Base-by-base conservation (phyloP, 1,140 invertebrate species). In the Leptopilina boulardi region DNA sequence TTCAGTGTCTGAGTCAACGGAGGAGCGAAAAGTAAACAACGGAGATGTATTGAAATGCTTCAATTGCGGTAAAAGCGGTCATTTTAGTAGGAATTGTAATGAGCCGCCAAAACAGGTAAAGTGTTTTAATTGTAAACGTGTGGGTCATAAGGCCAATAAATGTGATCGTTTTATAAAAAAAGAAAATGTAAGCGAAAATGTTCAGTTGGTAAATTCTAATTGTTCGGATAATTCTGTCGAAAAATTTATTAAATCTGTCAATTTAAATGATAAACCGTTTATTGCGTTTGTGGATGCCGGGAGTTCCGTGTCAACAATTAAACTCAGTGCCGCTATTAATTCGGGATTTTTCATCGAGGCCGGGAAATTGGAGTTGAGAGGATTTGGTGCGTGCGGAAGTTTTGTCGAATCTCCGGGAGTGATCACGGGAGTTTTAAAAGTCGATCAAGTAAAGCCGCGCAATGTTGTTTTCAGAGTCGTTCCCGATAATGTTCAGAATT, bases 291-390 rank as follows among this genome's bases (percentile, higher is more conserved):
- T 44, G 2, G 41, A 71, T 41, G 6, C 70, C 2, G 70, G 70
- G 18, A 71, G 70, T 19, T 71, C 70, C 15, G 70, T 71, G 11
- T 38, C 30, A 18, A 71, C 70, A n/a, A 71, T 71, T 13, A 70
- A 71, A 38, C n/a, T 71, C 23, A 47, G 34, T 30, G 41, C 18
- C 1, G 71, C 71, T 4, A 72, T 72, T 8, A 44, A 72, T 42
- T 8, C 26, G 2, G 70, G 70, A 19, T 30, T 72, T 44, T 42
- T 72, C n/a, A 42, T 72, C 23, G n/a, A 10, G 42, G 70, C 70
- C 15, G 9, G 70, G 3, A 23, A 21, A 71, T 41, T 38, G 11
- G 71, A 72, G 44, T 47, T 72, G 41, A 42, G n/a, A 19, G 71
- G 71, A 3, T 44, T 47, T 15, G 41, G 42, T 4, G 2, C 9